phyloP scores from a whole-genome alignment of 37 sponge, comb jelly and placozoan genomes.

The Agelas oroides region DNA sequence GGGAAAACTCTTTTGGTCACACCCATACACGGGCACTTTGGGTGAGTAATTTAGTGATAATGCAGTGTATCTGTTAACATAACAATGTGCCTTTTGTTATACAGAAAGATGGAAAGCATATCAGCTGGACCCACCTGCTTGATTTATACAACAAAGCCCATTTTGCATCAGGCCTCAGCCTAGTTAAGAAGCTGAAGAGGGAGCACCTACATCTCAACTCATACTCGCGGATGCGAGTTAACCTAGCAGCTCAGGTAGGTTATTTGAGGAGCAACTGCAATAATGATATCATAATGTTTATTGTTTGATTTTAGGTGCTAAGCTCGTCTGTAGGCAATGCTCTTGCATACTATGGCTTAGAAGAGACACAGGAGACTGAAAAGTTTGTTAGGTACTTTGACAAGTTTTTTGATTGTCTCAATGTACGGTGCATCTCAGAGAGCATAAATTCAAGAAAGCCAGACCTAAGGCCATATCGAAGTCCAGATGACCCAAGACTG shows the following conservation, averaged over 20 bases:
- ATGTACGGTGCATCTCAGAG: slow-evolving; percentile 41
- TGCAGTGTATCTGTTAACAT: no score
- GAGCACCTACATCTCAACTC: slow-evolving; percentile 43
- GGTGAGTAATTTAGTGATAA: no score
- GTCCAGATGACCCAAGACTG: slow-evolving; percentile 40
- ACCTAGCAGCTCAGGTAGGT: slow-evolving; percentile 44
- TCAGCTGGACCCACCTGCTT: slow-evolving; percentile 35
- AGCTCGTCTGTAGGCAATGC: slow-evolving; percentile 47
- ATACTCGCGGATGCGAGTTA: slow-evolving; percentile 42
- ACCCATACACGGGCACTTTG: slow-evolving; percentile 6
- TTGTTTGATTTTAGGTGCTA: slow-evolving; percentile 30
- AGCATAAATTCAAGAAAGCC: slow-evolving; percentile 9
- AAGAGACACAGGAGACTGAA: slow-evolving; percentile 27
- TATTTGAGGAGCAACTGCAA: background rate
- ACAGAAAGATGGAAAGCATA: slow-evolving; percentile 26
- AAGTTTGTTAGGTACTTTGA: slow-evolving; percentile 17
- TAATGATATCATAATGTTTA: background rate
- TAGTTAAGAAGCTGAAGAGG: background rate
- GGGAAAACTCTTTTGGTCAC: slow-evolving; percentile 33
- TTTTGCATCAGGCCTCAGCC: background rate
- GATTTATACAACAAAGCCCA: background rate
- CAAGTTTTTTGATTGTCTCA: slow-evolving; percentile 58
- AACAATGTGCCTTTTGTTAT: background rate
- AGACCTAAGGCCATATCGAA: slow-evolving; percentile 53
- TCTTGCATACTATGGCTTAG: no score